These are phyloP conservation scores for Cygnus olor DNA, from an alignment of 2,797 vertebrate genomes.

Conservation along the genomic window DNA sequence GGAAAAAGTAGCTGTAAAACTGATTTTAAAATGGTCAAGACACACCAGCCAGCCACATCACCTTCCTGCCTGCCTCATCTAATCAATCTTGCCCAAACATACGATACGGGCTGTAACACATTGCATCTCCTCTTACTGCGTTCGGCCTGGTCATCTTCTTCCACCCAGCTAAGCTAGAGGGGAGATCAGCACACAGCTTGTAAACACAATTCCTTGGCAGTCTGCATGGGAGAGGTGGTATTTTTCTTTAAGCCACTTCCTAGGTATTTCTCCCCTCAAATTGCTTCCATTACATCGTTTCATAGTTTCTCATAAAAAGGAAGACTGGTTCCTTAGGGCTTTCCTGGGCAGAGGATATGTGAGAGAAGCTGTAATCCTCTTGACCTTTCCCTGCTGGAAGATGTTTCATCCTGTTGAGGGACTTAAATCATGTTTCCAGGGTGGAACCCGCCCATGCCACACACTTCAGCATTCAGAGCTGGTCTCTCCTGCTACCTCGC, in stretches of 20 bases:
- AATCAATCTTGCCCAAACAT: neutral
- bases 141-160: neutral
- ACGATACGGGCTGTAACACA: neutral
- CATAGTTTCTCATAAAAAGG: neutral
- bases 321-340: neutral
- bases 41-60: neutral
- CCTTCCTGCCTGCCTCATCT: neutral
- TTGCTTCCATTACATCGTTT: neutral
- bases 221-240: neutral
- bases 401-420: neutral
- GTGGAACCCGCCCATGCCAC: neutral
- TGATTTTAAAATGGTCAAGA: neutral
- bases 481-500: neutral
- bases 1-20: neutral
- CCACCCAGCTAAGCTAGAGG: neutral
- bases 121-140: neutral
- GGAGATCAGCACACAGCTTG: neutral
- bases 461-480: neutral
- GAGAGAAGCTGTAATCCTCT: neutral
- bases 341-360: neutral
- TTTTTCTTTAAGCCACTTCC: neutral
- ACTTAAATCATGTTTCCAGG: neutral
- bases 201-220: neutral
- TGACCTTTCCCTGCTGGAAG: neutral
- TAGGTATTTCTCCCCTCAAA: neutral